These are phyloP conservation scores for Anoncus sp. DNA, from an alignment of 2,888 invertebrate species.

Conservation along the genomic window DNA sequence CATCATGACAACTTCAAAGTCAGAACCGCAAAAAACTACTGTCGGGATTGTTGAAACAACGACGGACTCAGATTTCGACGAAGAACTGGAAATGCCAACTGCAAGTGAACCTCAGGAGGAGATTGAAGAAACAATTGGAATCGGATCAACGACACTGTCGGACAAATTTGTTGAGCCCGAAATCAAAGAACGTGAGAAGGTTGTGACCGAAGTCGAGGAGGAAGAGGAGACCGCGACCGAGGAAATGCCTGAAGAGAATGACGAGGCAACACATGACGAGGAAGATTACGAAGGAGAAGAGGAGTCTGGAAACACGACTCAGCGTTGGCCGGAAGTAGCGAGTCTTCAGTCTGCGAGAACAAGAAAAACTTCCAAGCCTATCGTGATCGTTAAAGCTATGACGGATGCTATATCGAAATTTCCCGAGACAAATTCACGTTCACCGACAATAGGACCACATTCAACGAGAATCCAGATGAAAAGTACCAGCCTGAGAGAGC, in stretches of 20 bases:
- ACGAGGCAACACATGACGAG: slow-evolving; percentile 17
- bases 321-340: slow-evolving; percentile 18
- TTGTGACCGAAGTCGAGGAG: background rate
- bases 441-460: slow-evolving; percentile 4
- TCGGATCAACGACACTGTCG: slow-evolving; percentile 19
- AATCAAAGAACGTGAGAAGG: background rate
- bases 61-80: slow-evolving; percentile 33
- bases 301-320: background rate
- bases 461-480: background rate
- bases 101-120: slow-evolving; percentile 21
- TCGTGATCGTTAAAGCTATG: background rate
- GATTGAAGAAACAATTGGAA: background rate
- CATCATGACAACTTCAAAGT: background rate
- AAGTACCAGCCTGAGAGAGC: background rate
- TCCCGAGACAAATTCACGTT: slow-evolving; percentile 1
- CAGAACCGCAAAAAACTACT: background rate
- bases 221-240: slow-evolving; percentile 9
- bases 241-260: background rate
- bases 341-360: too few species aligned
- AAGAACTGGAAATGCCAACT: slow-evolving; percentile 18
- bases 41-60: slow-evolving; percentile 12
- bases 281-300: slow-evolving; percentile 24
- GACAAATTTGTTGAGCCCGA: background rate
- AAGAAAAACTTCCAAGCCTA: background rate
- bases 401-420: background rate